These are phyloP conservation scores for Stercorarius parasiticus DNA, from an alignment of 2,113 vertebrate species.

Conservation along the genomic window DNA sequence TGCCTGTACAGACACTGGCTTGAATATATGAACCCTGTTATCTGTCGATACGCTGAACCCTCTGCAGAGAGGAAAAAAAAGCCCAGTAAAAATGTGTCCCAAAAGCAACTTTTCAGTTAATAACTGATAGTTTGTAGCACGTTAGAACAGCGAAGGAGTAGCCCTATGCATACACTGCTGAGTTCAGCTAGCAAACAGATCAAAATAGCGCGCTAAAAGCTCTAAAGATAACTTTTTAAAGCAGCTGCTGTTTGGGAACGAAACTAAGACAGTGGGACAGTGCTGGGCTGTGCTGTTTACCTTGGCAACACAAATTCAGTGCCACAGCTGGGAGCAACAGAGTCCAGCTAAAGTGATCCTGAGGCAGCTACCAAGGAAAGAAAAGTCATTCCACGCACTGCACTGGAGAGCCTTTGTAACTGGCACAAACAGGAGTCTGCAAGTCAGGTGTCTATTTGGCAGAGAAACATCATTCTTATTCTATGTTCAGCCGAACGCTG, in stretches of 20 bases:
- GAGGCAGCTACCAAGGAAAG: conserved; percentile 61
- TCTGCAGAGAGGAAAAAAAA: conserved; percentile 57
- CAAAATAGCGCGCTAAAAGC: conserved; percentile 47
- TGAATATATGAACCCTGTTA: conserved; percentile 96
- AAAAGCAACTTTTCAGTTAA: neutral
- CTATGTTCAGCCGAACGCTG: neutral
- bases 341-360: conserved; percentile 55
- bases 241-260: neutral
- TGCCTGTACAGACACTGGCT: conserved; percentile 96
- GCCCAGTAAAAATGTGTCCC: neutral
- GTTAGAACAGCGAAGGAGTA: conserved; percentile 1
- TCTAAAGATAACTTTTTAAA: conserved; percentile 37
- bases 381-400: conserved; percentile 40
- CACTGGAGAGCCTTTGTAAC: conserved; percentile 16
- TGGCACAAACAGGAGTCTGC: conserved; percentile 60
- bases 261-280: conserved; percentile 33
- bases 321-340: conserved; percentile 51
- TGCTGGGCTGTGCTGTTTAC: conserved; percentile 56
- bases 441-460: conserved; percentile 66
- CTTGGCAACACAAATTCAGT: conserved; percentile 63
- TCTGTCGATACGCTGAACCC: conserved; percentile 96
- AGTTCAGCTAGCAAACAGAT: conserved; percentile 35
- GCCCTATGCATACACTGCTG: conserved; percentile 1
- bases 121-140: neutral
- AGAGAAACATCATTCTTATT: conserved; percentile 40